A percentile compares a stretch with the other conserved stretches of the same genome.
Evolutionary conservation across 1,140 invertebrate genomes (phyloP).

Genomic region (Rhagoletis zephyria): DNA sequence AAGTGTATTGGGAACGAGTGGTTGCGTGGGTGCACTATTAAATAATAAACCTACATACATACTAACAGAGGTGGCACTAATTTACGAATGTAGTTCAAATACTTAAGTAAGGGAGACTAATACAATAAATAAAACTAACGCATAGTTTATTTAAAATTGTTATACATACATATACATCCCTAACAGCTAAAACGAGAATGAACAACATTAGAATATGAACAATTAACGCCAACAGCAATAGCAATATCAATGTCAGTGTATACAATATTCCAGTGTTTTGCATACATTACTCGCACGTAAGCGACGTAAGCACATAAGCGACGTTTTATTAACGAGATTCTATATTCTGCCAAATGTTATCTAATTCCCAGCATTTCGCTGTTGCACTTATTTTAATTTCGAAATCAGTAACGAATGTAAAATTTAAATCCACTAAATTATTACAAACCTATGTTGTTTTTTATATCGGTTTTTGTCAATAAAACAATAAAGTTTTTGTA

Average conservation of each 20-base stretch:
- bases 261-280: not conserved
- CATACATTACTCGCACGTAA: not conserved
- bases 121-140: conserved; percentile 1
- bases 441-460: no score
- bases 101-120: not conserved
- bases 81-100: conserved; percentile 23
- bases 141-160: conserved; percentile 40
- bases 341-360: conserved; percentile 32
- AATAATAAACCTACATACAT: not conserved
- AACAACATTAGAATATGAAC: not conserved
- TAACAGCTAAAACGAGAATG: not conserved
- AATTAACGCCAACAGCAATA: not conserved
- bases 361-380: conserved; percentile 30
- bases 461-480: not conserved
- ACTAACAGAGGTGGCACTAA: not conserved
- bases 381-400: not conserved
- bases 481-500: not conserved
- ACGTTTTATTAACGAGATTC: conserved; percentile 14
- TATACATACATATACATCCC: not conserved
- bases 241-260: not conserved
- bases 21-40: not conserved
- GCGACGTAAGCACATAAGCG: not conserved
- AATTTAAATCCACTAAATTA: not conserved
- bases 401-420: not conserved
- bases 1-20: not conserved